Conservation (phyloP, 2,797 vertebrate species). For the Hapalemur alaotrensis region DNA sequence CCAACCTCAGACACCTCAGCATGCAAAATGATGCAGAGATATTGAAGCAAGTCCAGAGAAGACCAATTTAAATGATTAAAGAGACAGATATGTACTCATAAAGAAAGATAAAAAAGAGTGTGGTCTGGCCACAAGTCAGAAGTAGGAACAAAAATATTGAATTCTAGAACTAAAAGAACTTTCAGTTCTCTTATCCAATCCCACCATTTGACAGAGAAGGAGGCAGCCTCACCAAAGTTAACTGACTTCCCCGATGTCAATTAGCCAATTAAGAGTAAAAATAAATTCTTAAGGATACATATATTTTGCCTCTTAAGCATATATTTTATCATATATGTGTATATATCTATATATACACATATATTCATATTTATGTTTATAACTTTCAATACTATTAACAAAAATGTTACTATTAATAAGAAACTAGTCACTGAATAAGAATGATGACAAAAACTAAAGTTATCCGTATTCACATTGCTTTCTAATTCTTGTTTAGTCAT, state of each 20-base stretch:
- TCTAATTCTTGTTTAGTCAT: neutral
- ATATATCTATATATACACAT: neutral
- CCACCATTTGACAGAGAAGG: neutral
- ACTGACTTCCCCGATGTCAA: neutral
- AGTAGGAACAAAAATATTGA: neutral
- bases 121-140: neutral
- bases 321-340: neutral
- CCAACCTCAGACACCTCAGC: neutral
- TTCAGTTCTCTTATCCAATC: neutral
- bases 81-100: neutral
- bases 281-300: neutral
- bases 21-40: neutral
- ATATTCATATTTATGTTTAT: neutral
- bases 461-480: neutral
- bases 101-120: neutral
- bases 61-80: slow-evolving; percentile 34
- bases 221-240: neutral
- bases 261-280: neutral
- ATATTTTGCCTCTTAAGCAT: neutral
- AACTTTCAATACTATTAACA: neutral
- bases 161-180: neutral
- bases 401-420: neutral
- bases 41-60: neutral
- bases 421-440: neutral
- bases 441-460: neutral